Conservation (phyloP, 2,113 vertebrate species). For the Mesitornis unicolor region DNA sequence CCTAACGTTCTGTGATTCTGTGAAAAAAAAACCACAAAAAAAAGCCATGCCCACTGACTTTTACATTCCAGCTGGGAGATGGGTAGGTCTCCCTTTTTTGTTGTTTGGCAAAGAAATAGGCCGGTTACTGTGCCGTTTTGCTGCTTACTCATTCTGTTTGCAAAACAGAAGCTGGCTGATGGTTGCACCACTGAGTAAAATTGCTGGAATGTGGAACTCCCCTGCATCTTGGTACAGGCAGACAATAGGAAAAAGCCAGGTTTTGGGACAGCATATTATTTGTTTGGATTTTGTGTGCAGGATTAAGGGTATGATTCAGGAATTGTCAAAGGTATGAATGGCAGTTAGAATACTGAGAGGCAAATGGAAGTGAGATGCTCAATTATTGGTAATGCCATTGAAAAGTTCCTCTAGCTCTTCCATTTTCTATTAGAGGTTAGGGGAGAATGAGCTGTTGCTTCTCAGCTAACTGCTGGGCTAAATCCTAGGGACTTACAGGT, state of each 20-base stretch:
- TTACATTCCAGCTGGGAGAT: background rate
- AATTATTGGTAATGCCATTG: background rate
- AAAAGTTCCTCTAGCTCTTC: background rate
- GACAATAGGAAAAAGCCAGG: background rate
- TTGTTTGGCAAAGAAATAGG: background rate
- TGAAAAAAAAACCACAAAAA: background rate
- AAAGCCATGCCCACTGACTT: fast-evolving
- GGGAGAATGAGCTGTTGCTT: background rate
- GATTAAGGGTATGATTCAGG: background rate
- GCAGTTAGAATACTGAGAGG: background rate
- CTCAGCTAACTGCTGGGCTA: background rate
- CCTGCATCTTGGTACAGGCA: background rate
- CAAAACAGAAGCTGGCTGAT: background rate
- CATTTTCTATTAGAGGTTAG: background rate
- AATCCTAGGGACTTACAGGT: background rate
- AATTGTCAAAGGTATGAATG: background rate
- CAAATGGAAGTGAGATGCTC: background rate
- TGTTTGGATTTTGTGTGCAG: background rate
- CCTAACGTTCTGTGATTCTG: too few relatives aligned
- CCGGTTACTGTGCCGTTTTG: background rate
- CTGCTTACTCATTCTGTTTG: background rate
- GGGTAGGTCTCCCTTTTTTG: background rate
- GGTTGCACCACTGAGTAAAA: background rate
- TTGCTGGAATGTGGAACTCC: background rate
- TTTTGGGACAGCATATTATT: background rate